These are phyloP conservation scores for Pinna nobilis DNA, from an alignment of 1,140 invertebrate genomes.

Conservation along the genomic window DNA sequence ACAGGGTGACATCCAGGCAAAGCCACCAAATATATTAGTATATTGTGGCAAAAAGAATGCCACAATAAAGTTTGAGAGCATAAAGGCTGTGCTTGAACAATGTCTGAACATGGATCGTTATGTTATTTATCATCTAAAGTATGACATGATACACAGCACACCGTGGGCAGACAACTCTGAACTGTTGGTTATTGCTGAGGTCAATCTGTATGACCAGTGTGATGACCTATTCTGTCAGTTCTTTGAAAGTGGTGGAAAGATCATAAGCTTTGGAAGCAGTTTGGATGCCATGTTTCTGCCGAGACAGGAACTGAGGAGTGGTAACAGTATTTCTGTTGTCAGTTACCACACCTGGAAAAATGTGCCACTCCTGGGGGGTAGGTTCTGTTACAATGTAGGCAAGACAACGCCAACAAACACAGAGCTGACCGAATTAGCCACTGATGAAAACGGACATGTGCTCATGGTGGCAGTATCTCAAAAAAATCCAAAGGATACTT, in stretches of 20 bases:
- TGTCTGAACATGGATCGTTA: constrained; percentile 86
- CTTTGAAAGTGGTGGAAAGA: constrained; percentile 64
- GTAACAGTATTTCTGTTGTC: constrained; percentile 43
- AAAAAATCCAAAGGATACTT: constrained; percentile 1
- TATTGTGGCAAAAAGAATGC: constrained; percentile 83
- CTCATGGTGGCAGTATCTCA: constrained; percentile 81
- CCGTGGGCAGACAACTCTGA: constrained; percentile 84
- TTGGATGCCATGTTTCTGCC: constrained; percentile 87
- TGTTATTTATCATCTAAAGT: constrained; percentile 83
- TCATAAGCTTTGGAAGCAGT: constrained; percentile 84
- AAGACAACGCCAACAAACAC: constrained; percentile 82
- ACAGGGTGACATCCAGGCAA: constrained; percentile 62
- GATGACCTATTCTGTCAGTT: constrained; percentile 42
- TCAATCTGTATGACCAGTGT: constrained; percentile 79
- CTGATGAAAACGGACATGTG: constrained; percentile 89
- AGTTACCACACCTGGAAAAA: constrained; percentile 88
- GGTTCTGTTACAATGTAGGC: constrained; percentile 85
- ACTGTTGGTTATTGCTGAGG: constrained; percentile 84
- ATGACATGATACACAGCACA: constrained; percentile 78
- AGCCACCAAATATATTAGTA: constrained; percentile 87
- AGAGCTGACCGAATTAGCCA: constrained; percentile 84
- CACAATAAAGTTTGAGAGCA: constrained; percentile 81
- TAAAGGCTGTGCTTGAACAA: constrained; percentile 81
- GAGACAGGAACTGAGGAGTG: constrained; percentile 75
- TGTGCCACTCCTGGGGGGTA: constrained; percentile 89